Percentiles rank a stretch among this genome's conserved stretches.
Conservation (phyloP, 1,140 invertebrate genomes). For the Drosophila micromelanica region DNA sequence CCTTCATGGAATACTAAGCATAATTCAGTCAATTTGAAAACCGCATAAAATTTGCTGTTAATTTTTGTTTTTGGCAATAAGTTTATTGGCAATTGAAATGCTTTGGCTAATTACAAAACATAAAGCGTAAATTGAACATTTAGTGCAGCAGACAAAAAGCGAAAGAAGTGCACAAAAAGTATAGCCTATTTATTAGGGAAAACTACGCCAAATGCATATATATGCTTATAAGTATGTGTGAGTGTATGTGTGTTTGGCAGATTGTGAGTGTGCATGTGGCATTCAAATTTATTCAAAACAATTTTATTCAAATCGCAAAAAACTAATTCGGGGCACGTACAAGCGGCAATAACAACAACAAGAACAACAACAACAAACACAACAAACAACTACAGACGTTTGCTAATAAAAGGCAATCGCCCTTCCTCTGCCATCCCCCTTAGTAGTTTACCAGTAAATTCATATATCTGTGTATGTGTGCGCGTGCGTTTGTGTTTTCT, state of each 20-base stretch:
- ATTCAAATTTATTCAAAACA: slow-evolving; percentile 81
- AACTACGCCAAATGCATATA: not conserved
- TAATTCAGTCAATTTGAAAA: slow-evolving; percentile 15
- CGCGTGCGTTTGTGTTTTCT: slow-evolving; percentile 58
- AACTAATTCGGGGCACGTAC: slow-evolving; percentile 79
- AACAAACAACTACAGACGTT: slow-evolving; percentile 48
- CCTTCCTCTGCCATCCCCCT: not conserved
- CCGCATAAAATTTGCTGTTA: slow-evolving; percentile 7
- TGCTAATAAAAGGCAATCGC: slow-evolving; percentile 64
- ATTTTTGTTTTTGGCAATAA: slow-evolving; percentile 11
- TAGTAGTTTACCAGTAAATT: slow-evolving; percentile 38
- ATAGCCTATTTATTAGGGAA: slow-evolving; percentile 64
- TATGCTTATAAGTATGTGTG: not conserved
- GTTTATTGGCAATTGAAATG: slow-evolving; percentile 17
- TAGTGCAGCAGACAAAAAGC: slow-evolving; percentile 35
- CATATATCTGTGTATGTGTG: slow-evolving; percentile 33
- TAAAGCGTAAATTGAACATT: slow-evolving; percentile 20
- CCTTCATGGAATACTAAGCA: not conserved
- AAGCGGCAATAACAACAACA: slow-evolving; percentile 25
- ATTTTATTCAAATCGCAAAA: slow-evolving; percentile 82
- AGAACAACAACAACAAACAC: not conserved
- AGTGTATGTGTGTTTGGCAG: slow-evolving; percentile 10
- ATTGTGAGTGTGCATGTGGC: slow-evolving; percentile 56
- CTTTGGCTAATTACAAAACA: slow-evolving; percentile 62
- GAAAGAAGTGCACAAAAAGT: slow-evolving; percentile 32